Percentiles rank a stretch among this genome's conserved stretches.
phyloP scores from a whole-genome alignment of 2,888 invertebrate genomes.

The Seladonia tumulorum region DNA sequence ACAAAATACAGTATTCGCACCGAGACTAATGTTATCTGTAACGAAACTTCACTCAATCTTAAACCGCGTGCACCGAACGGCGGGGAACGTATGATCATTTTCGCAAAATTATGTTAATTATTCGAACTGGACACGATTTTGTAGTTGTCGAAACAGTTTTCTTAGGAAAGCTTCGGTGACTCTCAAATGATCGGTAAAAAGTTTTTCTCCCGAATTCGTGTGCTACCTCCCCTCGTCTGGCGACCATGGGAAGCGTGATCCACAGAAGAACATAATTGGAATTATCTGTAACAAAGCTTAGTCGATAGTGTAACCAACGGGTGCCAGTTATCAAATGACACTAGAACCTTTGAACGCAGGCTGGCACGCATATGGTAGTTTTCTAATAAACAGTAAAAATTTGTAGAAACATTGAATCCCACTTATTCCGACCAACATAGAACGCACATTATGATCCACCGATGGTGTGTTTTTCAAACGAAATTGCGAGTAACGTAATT shows the following conservation, averaged over 20 bases:
- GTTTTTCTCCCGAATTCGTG: too few relatives aligned
- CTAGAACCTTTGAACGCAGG: background rate
- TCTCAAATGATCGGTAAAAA: background rate
- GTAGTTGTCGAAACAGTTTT: background rate
- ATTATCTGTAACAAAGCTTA: background rate
- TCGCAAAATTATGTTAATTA: background rate
- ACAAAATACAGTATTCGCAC: conserved; percentile 68
- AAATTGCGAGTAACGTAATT: background rate
- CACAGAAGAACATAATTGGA: background rate
- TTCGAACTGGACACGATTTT: background rate
- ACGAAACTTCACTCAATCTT: conserved; percentile 34
- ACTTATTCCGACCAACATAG: background rate
- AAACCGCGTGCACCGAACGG: background rate
- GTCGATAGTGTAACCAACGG: background rate
- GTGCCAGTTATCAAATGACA: too few relatives aligned
- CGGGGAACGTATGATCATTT: background rate
- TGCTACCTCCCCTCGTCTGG: too few relatives aligned
- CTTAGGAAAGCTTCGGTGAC: background rate
- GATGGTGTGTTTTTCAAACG: background rate
- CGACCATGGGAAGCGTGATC: background rate
- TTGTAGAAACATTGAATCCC: background rate
- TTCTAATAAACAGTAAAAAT: background rate
- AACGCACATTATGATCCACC: background rate
- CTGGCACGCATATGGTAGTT: background rate
- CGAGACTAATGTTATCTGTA: conserved; percentile 44